These are phyloP conservation scores for Paratrypauchen microcephalus DNA, from an alignment of 2,797 vertebrate species.

Conservation along the genomic window DNA sequence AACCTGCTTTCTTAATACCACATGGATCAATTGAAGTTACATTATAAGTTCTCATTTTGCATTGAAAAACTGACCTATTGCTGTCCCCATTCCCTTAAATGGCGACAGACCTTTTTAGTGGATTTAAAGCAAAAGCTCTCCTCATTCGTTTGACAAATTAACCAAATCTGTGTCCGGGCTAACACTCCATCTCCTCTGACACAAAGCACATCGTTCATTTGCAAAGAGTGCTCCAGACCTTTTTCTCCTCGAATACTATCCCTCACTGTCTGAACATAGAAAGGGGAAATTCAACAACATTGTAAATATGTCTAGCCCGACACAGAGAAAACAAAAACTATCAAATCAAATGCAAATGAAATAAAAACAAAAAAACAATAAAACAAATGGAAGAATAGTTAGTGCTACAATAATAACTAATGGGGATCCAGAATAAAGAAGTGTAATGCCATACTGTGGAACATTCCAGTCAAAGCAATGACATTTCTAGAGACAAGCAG, in stretches of 20 bases:
- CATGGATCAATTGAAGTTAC: not conserved
- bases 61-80: not conserved
- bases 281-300: slow-evolving; percentile 10
- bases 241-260: not conserved
- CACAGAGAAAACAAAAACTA: not conserved
- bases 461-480: no score
- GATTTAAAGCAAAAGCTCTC: slow-evolving; percentile 38
- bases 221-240: not conserved
- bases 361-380: no score
- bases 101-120: slow-evolving; percentile 46
- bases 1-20: slow-evolving; percentile 7
- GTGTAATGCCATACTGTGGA: no score
- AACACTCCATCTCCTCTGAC: slow-evolving; percentile 15
- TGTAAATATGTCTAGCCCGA: not conserved
- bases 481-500: no score
- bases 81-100: slow-evolving; percentile 45
- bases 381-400: no score
- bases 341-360: no score
- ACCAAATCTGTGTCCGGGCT: slow-evolving; percentile 25
- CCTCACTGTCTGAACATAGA: not conserved
- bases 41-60: not conserved
- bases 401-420: no score
- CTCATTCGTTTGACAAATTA: slow-evolving; percentile 36
- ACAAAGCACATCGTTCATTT: slow-evolving; percentile 12
- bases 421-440: no score